Evolutionary conservation across 2,888 invertebrate genomes (phyloP).

Genomic region (Lithophane socia): DNA sequence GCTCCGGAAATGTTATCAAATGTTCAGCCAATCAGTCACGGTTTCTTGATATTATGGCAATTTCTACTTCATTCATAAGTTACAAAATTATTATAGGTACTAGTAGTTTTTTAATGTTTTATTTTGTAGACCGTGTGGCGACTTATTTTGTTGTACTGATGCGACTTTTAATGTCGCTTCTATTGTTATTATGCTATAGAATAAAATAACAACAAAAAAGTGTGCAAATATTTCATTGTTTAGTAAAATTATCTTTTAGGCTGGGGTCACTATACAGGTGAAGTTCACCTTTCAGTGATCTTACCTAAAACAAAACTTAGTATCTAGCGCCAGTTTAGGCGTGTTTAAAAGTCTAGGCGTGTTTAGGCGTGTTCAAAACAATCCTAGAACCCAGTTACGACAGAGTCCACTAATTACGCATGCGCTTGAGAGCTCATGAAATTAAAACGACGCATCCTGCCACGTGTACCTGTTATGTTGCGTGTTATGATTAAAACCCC

Average conservation of each 20-base stretch:
- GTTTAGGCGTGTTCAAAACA: background rate
- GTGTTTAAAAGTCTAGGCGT: too few species aligned
- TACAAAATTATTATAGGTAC: constrained; percentile 24
- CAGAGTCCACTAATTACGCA: background rate
- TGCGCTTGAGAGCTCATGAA: background rate
- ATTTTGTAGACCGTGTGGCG: constrained; percentile 48
- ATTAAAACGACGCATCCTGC: background rate
- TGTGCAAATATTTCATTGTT: background rate
- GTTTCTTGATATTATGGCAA: constrained; percentile 44
- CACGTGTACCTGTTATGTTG: background rate
- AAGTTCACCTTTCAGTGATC: background rate
- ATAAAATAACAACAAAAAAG: background rate
- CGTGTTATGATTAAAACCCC: background rate
- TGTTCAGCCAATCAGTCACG: constrained; percentile 47
- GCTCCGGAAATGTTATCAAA: constrained; percentile 62
- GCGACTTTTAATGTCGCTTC: background rate
- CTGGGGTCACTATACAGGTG: background rate
- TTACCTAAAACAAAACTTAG: background rate
- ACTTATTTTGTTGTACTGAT: constrained; percentile 19
- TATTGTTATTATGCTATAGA: background rate
- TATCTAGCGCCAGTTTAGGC: too few species aligned
- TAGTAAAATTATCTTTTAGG: background rate
- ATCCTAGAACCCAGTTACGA: background rate
- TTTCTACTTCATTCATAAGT: constrained; percentile 53
- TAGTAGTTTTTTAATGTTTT: constrained; percentile 29